Evolutionary conservation across 2,113 vertebrate genomes (phyloP).

Genomic region (Pangasianodon hypophthalmus): DNA sequence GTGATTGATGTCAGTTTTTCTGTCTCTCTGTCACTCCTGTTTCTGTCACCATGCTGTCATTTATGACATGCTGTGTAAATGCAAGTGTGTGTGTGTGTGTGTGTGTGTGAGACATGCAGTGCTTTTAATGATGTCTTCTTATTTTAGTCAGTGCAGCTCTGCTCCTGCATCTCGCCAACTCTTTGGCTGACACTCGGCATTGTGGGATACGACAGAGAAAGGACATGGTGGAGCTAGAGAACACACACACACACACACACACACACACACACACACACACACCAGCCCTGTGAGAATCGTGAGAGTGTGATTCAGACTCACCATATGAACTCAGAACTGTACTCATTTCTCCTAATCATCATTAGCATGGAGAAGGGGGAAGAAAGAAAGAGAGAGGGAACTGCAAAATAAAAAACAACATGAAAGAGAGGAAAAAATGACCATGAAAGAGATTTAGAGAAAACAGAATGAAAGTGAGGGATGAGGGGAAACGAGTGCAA

Average conservation of each 20-base stretch:
- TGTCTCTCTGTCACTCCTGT: slow-evolving; percentile 38
- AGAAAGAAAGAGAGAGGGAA: background rate
- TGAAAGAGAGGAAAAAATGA: background rate
- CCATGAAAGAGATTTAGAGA: background rate
- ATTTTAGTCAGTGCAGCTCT: slow-evolving; percentile 27
- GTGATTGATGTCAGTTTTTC: slow-evolving; percentile 10
- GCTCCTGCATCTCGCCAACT: slow-evolving; percentile 5
- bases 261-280: slow-evolving; percentile 17
- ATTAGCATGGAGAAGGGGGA: background rate
- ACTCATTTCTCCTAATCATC: background rate
- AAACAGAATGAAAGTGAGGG: background rate
- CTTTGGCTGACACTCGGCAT: slow-evolving; percentile 1
- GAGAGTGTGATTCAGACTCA: background rate
- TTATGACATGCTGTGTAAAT: slow-evolving; percentile 32
- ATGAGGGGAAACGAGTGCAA: background rate
- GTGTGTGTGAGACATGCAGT: slow-evolving; percentile 1
- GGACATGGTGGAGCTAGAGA: background rate
- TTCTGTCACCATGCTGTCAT: slow-evolving; percentile 52
- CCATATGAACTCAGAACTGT: slow-evolving; percentile 5
- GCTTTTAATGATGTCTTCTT: slow-evolving; percentile 27
- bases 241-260: slow-evolving; percentile 29
- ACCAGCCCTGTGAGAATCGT: background rate
- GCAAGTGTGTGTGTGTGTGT: background rate
- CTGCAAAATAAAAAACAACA: background rate
- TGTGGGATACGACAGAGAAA: slow-evolving; percentile 13